Conservation (phyloP, 2,113 vertebrate genomes). For the Malurus cyaneus region DNA sequence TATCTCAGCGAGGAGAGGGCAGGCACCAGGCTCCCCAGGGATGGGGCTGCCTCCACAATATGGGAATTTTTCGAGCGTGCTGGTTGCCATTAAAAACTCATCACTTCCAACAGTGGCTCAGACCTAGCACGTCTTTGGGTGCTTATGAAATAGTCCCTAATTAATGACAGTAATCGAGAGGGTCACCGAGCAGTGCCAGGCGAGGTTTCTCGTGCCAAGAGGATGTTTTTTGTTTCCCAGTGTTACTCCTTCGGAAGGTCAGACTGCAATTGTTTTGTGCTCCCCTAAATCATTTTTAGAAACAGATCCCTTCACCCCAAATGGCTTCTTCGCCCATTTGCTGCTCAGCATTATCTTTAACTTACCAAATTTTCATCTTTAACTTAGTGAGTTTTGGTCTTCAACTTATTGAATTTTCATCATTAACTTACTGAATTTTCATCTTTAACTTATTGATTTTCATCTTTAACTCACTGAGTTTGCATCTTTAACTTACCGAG, state of each 20-base stretch:
- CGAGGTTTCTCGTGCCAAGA: not conserved
- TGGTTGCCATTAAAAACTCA: constrained; percentile 55
- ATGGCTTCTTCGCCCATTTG: not conserved
- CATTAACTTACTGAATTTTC: too few relatives aligned
- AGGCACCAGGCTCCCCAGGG: not conserved
- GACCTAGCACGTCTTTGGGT: not conserved
- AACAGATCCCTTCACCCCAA: not conserved
- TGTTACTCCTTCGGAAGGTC: not conserved
- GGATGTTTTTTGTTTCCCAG: not conserved
- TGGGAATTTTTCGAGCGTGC: not conserved
- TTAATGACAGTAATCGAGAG: not conserved
- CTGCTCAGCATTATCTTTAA: not conserved
- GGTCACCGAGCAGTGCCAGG: not conserved
- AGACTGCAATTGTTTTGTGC: not conserved
- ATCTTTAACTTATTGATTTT: not conserved
- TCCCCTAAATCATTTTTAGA: not conserved
- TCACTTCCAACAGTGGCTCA: constrained; percentile 47
- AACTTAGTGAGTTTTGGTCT: not conserved
- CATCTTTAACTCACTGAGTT: not conserved
- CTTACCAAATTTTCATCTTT: too few relatives aligned
- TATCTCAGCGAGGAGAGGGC: constrained; percentile 22
- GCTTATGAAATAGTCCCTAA: constrained; percentile 5
- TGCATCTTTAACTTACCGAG: too few relatives aligned
- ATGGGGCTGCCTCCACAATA: constrained; percentile 17
- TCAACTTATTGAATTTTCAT: not conserved